Evolutionary conservation across 2,113 vertebrate genomes (phyloP), one percentile per base, ranked within the genome.

Genomic region (Perognathus longimembris): DNA sequence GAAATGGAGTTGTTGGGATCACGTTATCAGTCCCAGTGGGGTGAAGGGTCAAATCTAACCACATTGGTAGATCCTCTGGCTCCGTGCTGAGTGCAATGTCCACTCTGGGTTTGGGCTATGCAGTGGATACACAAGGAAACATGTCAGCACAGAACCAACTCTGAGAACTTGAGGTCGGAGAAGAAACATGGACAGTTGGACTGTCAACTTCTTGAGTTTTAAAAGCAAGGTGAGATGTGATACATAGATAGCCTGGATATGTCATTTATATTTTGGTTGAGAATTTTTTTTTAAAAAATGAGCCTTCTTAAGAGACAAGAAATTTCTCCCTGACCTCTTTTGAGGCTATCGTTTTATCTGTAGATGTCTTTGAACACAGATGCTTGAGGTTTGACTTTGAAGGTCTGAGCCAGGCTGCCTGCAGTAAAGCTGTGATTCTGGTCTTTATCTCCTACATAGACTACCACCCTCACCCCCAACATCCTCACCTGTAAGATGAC

Each of bases 31-130:
- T 14, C 17, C 20, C 57, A 59, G 18, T 14, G 26, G 42, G 45
- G 20, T 9, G 10, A 3, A 45, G 9, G 50, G 18, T 2, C 3
- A 34, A 0, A 34, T 32, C 61, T 2, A 11, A 42, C 17, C 6
- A 38, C 10, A 10, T 8, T 1, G 6, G n/a, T 4, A 12, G 7
- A 1, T n/a, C 15, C 20, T 0, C 26, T 9, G 1, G 18, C 8
- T 61, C 8, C 24, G 1, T 5, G 40, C 32, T 4, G 3, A 20
- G 4, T 1, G 32, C 26, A 67, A 7, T 0, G 9, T 67, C n/a
- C n/a, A 14, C 7, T 70, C 40, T 78, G 50, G n/a, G 69, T 18
- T 6, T 26, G 30, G 42, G 22, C 0, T 12, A 3, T 22, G 28
- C 0, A 3, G 12, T 10, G 22, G 42, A 12, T 30, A 34, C 59